Percentiles rank a stretch among this genome's conserved stretches.
phyloP scores from a whole-genome alignment of 2,797 vertebrate species.

The Liparis tanakae region DNA sequence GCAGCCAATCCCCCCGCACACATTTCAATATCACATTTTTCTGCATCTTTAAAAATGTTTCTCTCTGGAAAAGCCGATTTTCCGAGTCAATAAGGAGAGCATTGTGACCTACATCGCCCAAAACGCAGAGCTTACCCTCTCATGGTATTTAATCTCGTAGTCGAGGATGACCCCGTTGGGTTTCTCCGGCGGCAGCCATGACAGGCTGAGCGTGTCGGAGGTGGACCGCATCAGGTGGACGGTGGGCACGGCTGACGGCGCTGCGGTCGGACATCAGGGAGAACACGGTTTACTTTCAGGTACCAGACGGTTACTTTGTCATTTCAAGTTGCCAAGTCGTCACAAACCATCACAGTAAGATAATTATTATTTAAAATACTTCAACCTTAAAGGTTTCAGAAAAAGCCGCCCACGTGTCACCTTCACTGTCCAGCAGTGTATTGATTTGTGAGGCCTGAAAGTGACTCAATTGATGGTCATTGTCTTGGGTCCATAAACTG shows the following conservation, averaged over 20 bases:
- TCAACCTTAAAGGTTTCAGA: constrained; percentile 39
- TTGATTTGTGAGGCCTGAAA: constrained; percentile 74
- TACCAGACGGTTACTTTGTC: background rate
- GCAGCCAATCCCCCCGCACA: background rate
- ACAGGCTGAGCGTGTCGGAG: constrained; percentile 92
- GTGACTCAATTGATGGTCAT: constrained; percentile 67
- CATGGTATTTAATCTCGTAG: constrained; percentile 98
- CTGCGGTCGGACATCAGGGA: constrained; percentile 69
- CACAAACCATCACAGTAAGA: constrained; percentile 34
- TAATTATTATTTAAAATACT: constrained; percentile 50
- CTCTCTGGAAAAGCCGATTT: constrained; percentile 25
- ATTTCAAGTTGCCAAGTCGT: constrained; percentile 19
- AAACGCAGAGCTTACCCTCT: constrained; percentile 87
- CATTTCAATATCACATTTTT: constrained; percentile 24
- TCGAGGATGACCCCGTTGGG: constrained; percentile 98
- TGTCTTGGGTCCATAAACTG: constrained; percentile 70
- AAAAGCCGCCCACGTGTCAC: constrained; percentile 59
- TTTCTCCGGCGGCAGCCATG: constrained; percentile 94
- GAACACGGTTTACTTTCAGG: background rate
- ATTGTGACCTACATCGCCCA: constrained; percentile 34
- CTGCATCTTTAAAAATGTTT: constrained; percentile 25
- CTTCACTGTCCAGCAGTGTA: constrained; percentile 58
- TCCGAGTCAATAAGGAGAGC: constrained; percentile 13
- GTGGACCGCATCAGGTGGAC: constrained; percentile 95
- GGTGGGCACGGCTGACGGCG: constrained; percentile 92